Base-by-base conservation (phyloP, 2,113 vertebrate species). In the Hirundichthys speculiger region DNA sequence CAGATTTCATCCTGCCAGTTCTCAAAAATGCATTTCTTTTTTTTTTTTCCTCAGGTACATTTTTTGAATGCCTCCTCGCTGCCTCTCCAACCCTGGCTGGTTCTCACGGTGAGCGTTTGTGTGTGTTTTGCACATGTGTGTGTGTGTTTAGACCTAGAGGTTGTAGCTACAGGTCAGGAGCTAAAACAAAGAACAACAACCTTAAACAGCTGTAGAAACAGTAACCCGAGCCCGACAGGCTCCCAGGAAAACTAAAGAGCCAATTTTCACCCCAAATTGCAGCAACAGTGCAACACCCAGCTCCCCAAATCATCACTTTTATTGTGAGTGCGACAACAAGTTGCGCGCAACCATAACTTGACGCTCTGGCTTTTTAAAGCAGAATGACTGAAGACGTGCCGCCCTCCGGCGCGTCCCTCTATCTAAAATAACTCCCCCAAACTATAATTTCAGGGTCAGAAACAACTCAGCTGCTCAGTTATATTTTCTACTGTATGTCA, bases 171-270 rank as follows among this genome's bases (percentile, higher is more conserved):
- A 87, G 80, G 86, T 86, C 59, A 45, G 62, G 52, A 59, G 74
- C 62, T 64, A 71, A 82, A 71, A 69, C 82, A 84, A 88, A 90
- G 80, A 79, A 86, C 82, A 91, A 89, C 87, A 90, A 81, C 64
- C 57, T 74, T 39, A 69, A 84, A 77, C 92, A 92, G 92, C 92
- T 93, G 91, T 79, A 84, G 87, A 83, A 92, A 91, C 89, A 92
- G 88, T 81, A 90, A 91, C 85, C 8, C 4, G 83, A 92, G 53
- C 81, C 84, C 21, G 59, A 77, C 49, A 47, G 85, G 59, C 50
- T 24, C 67, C 30, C 51, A 61, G 45, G 46, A 68, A 73, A 45
- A 77, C 41, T 18, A 59, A 69, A 59, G 69, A 77, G 84, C 78
- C 61, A 70, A 83, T 83, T 67, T 80, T 79, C 79, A 73, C 77